These are phyloP conservation scores for Pangasius macronema DNA, from an alignment of 2,797 vertebrate species.

Conservation along the genomic window DNA sequence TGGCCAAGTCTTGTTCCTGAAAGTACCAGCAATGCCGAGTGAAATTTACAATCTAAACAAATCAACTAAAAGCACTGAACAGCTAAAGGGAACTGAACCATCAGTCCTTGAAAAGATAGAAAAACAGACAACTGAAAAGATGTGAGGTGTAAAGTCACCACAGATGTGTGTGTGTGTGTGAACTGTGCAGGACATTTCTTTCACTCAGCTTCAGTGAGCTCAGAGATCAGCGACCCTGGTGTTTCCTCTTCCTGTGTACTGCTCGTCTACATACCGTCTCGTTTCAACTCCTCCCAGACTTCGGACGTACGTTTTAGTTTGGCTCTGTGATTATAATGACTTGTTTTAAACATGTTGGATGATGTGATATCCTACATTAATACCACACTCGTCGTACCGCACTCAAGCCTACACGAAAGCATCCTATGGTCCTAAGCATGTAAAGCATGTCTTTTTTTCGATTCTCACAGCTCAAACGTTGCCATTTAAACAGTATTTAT, in stretches of 20 bases:
- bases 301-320: too few species aligned
- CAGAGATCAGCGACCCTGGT: not conserved
- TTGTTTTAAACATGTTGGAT: not conserved
- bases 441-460: too few species aligned
- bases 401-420: not conserved
- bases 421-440: not conserved
- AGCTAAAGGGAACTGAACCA: not conserved
- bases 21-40: not conserved
- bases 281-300: too few species aligned
- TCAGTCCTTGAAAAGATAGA: not conserved
- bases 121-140: not conserved
- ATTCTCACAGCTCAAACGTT: not conserved
- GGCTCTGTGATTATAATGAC: too few species aligned
- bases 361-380: not conserved
- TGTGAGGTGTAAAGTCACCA: not conserved
- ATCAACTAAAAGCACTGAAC: not conserved
- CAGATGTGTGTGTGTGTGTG: not conserved
- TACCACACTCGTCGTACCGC: not conserved
- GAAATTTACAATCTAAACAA: not conserved
- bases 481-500: not conserved
- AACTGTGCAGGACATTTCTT: not conserved
- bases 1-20: not conserved
- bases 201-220: not conserved
- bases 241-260: not conserved
- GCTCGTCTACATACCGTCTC: too few species aligned